A percentile compares a stretch with the other conserved stretches of the same genome.
phyloP scores from a whole-genome alignment of 2,113 vertebrate genomes.

The Cairina moschata region DNA sequence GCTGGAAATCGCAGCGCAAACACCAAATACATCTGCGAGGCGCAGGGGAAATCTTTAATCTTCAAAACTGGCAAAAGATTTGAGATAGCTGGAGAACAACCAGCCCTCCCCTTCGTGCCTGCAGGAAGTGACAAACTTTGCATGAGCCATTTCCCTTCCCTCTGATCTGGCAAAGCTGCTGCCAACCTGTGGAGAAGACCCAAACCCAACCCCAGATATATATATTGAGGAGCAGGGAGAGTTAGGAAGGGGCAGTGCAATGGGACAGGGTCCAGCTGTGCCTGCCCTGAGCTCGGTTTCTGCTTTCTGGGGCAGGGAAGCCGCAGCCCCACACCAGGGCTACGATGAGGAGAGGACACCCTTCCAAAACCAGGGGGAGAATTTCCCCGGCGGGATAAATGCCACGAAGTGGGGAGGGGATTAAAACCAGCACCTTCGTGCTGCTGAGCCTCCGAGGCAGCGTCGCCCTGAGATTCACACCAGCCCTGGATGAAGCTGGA shows the following conservation, averaged over 20 bases:
- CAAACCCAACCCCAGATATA: not conserved
- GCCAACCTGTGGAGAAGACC: not conserved
- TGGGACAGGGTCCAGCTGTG: not conserved
- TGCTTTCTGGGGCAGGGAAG: not conserved
- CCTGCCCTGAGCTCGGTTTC: not conserved
- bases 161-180: slow-evolving; percentile 8
- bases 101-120: not conserved
- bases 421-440: not conserved
- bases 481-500: not conserved
- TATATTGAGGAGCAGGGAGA: not conserved
- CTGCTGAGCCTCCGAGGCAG: not conserved
- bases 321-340: no score
- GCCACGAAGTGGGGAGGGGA: not conserved
- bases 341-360: not conserved
- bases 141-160: slow-evolving; percentile 32
- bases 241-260: rapidly evolving
- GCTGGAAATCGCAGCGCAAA: not conserved
- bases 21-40: not conserved
- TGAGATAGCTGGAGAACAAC: slow-evolving; percentile 53
- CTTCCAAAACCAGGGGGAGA: not conserved
- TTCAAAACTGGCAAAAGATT: slow-evolving; percentile 58
- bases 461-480: not conserved
- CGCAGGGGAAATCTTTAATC: slow-evolving; percentile 13
- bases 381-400: not conserved
- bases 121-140: slow-evolving; percentile 26